Evolutionary conservation across 2,113 vertebrate genomes (phyloP).

Genomic region (Alectura lathami): DNA sequence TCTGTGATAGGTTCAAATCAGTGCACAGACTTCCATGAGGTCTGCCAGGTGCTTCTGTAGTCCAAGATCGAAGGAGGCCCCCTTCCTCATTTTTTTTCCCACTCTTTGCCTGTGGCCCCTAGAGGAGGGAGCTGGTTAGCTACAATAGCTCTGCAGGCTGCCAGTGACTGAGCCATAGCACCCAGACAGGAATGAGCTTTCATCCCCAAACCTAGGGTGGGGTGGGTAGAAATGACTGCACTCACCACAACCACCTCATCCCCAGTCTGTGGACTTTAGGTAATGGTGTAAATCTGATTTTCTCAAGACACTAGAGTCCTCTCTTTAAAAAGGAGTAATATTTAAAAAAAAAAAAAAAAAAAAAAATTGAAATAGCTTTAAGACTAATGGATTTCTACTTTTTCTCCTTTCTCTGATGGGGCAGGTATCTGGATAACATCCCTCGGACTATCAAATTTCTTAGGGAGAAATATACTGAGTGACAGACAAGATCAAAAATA

Average conservation of each 20-base stretch:
- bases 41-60: not conserved
- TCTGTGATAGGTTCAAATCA: not conserved
- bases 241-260: rapidly evolving
- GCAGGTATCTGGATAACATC: not conserved
- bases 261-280: not conserved
- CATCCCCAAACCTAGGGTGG: not conserved
- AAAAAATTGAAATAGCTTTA: not conserved
- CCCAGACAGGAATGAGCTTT: not conserved
- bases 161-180: not conserved
- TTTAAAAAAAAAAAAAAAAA: rapidly evolving
- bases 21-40: not conserved
- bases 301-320: not conserved
- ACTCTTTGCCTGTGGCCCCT: not conserved
- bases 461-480: not conserved
- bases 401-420: not conserved
- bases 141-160: not conserved
- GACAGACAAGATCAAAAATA: not conserved
- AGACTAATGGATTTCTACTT: not conserved
- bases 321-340: not conserved
- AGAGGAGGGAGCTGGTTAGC: not conserved
- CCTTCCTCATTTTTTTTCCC: not conserved
- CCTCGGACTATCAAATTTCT: not conserved
- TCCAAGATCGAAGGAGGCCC: not conserved
- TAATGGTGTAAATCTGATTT: rapidly evolving
- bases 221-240: not conserved